These are phyloP conservation scores for Phasianus colchicus DNA, from an alignment of 2,113 vertebrate genomes.

Conservation along the genomic window DNA sequence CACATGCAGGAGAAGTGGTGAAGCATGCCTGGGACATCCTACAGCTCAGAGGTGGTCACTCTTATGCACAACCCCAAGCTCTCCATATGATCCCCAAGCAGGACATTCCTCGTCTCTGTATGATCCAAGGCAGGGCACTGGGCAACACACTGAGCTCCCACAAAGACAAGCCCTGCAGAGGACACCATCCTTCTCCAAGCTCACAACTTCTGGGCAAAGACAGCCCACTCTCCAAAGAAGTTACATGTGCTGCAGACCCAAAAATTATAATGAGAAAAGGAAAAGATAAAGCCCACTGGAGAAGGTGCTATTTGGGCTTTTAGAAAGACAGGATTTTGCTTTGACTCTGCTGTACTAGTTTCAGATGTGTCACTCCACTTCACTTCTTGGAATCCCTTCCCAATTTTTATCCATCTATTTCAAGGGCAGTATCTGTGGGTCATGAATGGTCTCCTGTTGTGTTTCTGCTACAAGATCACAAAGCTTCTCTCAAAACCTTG, in stretches of 20 bases:
- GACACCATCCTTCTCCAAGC: not conserved
- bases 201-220: not conserved
- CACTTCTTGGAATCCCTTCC: not conserved
- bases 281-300: not conserved
- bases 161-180: not conserved
- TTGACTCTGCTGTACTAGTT: not conserved
- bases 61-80: accelerated
- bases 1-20: not conserved
- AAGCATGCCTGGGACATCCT: not conserved
- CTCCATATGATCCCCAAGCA: no score
- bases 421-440: not conserved
- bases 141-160: not conserved
- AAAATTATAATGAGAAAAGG: not conserved
- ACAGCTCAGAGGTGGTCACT: accelerated
- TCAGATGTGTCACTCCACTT: not conserved
- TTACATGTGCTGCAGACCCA: not conserved
- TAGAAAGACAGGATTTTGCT: not conserved
- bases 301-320: not conserved
- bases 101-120: not conserved
- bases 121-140: not conserved
- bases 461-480: not conserved
- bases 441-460: not conserved
- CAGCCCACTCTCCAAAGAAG: accelerated
- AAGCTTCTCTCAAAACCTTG: not conserved
- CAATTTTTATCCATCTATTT: not conserved